Conservation (phyloP, 2,888 invertebrate species). For the Creontiades dilutus region DNA sequence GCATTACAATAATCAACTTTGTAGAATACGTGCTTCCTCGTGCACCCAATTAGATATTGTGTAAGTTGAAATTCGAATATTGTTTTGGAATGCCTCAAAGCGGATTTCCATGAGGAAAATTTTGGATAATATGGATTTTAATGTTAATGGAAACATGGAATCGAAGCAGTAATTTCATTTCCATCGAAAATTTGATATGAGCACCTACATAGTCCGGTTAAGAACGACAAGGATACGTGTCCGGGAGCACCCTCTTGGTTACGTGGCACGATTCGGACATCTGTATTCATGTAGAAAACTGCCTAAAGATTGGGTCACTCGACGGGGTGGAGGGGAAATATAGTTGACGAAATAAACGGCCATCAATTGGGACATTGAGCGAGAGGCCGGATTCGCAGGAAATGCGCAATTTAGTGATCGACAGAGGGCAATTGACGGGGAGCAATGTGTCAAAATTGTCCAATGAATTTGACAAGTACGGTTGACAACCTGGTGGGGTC, state of each 20-base stretch:
- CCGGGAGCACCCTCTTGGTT: not conserved
- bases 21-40: too few species aligned
- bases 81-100: too few species aligned
- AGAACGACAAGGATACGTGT: too few species aligned
- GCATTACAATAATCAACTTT: too few species aligned
- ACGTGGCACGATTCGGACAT: not conserved
- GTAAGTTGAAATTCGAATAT: too few species aligned
- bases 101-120: too few species aligned
- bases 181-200: too few species aligned
- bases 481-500: slow-evolving; percentile 9
- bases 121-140: too few species aligned
- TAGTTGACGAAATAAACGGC: slow-evolving; percentile 43
- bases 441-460: slow-evolving; percentile 68
- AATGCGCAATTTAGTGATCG: slow-evolving; percentile 69
- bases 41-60: too few species aligned
- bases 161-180: too few species aligned
- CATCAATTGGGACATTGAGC: slow-evolving; percentile 52
- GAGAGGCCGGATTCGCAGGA: slow-evolving; percentile 57
- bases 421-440: slow-evolving; percentile 67
- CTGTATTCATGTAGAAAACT: slow-evolving; percentile 45
- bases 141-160: too few species aligned
- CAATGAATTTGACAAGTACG: slow-evolving; percentile 67
- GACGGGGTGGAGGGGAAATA: slow-evolving; percentile 7
- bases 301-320: not conserved
- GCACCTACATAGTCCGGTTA: too few species aligned